A percentile compares a stretch with the other conserved stretches of the same genome.
Conservation (phyloP, 30 jellyfish, hydroid and myxozoan species). For the Pelagia noctiluca region DNA sequence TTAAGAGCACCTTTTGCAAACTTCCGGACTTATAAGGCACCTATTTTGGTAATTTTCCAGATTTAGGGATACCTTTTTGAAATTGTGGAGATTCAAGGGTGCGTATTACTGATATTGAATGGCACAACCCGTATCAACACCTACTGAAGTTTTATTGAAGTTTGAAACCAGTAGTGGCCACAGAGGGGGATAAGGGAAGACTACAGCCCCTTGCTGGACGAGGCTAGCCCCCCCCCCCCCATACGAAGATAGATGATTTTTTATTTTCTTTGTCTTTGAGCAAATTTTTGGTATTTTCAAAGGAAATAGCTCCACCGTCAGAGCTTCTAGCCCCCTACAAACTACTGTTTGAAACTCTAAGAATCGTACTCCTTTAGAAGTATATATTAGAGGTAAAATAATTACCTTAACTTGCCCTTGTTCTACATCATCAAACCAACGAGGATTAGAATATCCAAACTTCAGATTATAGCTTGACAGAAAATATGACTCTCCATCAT, state of each 20-base stretch:
- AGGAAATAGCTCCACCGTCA: not conserved
- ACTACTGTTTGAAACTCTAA: not conserved
- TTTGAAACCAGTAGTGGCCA: too few relatives aligned
- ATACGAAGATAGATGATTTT: not conserved
- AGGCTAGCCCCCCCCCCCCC: not conserved
- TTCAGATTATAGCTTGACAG: constrained; percentile 14
- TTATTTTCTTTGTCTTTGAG: not conserved
- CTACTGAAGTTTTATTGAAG: too few relatives aligned
- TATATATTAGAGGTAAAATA: not conserved
- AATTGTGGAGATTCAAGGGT: too few relatives aligned
- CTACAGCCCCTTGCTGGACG: not conserved
- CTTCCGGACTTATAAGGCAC: too few relatives aligned
- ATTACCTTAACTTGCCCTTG: constrained; percentile 12
- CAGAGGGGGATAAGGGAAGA: too few relatives aligned
- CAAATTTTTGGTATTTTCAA: not conserved
- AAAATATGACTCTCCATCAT: not conserved
- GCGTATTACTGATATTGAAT: too few relatives aligned
- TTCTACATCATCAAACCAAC: constrained; percentile 36
- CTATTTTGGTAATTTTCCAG: too few relatives aligned
- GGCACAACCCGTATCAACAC: too few relatives aligned
- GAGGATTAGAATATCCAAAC: constrained; percentile 18
- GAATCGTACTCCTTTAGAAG: not conserved
- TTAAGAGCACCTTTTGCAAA: too few relatives aligned
- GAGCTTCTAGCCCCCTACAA: not conserved
- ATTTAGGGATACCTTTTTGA: too few relatives aligned